phyloP scores from a whole-genome alignment of 2,888 invertebrate species.

The Aphodius sticticus region DNA sequence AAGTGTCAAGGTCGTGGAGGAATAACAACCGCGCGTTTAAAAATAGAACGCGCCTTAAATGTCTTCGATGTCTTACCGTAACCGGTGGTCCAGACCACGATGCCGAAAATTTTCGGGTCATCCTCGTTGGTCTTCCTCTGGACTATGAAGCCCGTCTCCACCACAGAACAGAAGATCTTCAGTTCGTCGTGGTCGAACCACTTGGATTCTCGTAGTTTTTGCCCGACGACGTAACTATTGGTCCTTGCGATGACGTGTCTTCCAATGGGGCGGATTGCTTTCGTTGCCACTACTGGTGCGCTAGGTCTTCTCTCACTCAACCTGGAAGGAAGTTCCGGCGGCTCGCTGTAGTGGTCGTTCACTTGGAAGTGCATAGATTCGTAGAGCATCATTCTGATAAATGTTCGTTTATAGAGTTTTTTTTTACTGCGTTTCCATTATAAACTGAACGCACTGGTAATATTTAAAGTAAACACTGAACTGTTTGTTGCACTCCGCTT shows the following conservation, averaged over 20 bases:
- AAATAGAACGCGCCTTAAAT: conserved; percentile 9
- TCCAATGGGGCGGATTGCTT: too few relatives aligned
- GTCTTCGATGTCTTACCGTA: conserved; percentile 66
- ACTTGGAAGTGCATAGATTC: conserved; percentile 45
- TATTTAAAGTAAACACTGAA: background rate
- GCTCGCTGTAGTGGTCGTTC: conserved; percentile 35
- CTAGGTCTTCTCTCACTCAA: conserved; percentile 31
- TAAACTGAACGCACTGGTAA: too few relatives aligned
- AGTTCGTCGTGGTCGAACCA: conserved; percentile 78
- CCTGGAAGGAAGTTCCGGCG: conserved; percentile 16
- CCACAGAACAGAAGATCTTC: conserved; percentile 74
- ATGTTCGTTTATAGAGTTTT: conserved; percentile 6
- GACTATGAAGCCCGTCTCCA: conserved; percentile 76
- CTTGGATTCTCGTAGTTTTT: conserved; percentile 76
- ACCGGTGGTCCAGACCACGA: conserved; percentile 75
- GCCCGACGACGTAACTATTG: conserved; percentile 71
- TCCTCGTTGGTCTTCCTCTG: conserved; percentile 66
- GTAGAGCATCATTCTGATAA: conserved; percentile 43
- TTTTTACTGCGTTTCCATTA: conserved; percentile 5
- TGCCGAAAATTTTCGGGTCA: conserved; percentile 70
- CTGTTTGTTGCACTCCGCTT: conserved; percentile 15
- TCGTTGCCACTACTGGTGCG: conserved; percentile 15
- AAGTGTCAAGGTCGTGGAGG: background rate
- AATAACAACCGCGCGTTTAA: background rate
- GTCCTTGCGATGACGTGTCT: conserved; percentile 29